Percentiles rank a stretch among this genome's conserved stretches.
These are phyloP conservation scores for Oeneis ivallda DNA, from an alignment of 2,888 invertebrate genomes.

Conservation along the genomic window DNA sequence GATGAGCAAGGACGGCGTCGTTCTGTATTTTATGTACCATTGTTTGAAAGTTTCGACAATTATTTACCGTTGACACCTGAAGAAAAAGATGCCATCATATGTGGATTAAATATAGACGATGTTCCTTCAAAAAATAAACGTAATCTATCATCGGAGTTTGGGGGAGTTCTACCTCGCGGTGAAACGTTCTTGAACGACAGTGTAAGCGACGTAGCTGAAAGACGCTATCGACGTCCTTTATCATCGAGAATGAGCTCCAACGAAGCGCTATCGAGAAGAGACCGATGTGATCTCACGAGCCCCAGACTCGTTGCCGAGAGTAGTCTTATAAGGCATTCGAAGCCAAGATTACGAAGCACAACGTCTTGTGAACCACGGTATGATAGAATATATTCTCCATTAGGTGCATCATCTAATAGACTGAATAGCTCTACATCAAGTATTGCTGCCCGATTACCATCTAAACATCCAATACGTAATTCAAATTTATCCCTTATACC, in stretches of 20 bases:
- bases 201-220: conserved; percentile 71
- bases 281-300: conserved; percentile 67
- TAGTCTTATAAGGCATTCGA: conserved; percentile 57
- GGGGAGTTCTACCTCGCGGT: conserved; percentile 57
- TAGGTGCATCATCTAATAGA: conserved; percentile 65
- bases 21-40: conserved; percentile 88
- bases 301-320: conserved; percentile 69
- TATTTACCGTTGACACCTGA: conserved; percentile 78
- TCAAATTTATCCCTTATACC: conserved; percentile 75
- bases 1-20: conserved; percentile 83
- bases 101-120: conserved; percentile 57
- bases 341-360: conserved; percentile 69
- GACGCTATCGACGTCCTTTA: conserved; percentile 67
- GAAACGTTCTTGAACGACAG: conserved; percentile 74
- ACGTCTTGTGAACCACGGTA: conserved; percentile 75
- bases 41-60: conserved; percentile 83
- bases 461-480: conserved; percentile 66
- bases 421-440: conserved; percentile 66
- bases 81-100: conserved; percentile 73
- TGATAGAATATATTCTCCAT: conserved; percentile 72
- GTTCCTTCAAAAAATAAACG: conserved; percentile 58
- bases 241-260: conserved; percentile 73
- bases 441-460: conserved; percentile 58
- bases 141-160: conserved; percentile 57
- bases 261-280: conserved; percentile 67